Conservation (phyloP, 1,140 invertebrate species). For the Hormaphis cornu region DNA sequence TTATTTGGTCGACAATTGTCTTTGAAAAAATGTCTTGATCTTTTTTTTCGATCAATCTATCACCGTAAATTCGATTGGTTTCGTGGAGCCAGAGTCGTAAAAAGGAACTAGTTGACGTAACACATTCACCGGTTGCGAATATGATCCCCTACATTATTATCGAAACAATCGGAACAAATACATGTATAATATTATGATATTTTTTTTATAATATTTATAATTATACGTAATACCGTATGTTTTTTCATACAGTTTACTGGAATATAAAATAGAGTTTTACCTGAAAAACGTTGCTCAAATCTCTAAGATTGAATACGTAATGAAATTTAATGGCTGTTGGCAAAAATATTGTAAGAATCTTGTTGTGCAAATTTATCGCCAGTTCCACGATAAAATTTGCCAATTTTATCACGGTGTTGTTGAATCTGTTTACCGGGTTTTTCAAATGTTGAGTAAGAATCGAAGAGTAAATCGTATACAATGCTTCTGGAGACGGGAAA, state of each 20-base stretch:
- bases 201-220: background rate
- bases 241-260: background rate
- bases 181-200: background rate
- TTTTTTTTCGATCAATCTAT: conserved; percentile 68
- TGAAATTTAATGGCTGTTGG: conserved; percentile 92
- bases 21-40: conserved; percentile 65
- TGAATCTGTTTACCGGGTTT: conserved; percentile 58
- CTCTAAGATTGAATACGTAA: conserved; percentile 86
- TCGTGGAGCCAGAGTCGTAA: conserved; percentile 83
- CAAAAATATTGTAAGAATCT: conserved; percentile 64
- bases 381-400: conserved; percentile 54
- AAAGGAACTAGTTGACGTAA: conserved; percentile 58
- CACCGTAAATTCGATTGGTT: conserved; percentile 76
- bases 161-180: background rate
- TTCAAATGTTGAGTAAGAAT: conserved; percentile 69
- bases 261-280: conserved; percentile 43
- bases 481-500: conserved; percentile 72
- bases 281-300: conserved; percentile 83
- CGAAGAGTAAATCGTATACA: conserved; percentile 71
- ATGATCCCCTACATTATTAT: conserved; percentile 61
- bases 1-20: conserved; percentile 63
- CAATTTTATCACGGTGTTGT: conserved; percentile 49
- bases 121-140: conserved; percentile 71
- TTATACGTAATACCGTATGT: too few species aligned
- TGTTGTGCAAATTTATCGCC: conserved; percentile 68